Conservation (phyloP, 2,797 vertebrate species). For the Choloepus didactylus region DNA sequence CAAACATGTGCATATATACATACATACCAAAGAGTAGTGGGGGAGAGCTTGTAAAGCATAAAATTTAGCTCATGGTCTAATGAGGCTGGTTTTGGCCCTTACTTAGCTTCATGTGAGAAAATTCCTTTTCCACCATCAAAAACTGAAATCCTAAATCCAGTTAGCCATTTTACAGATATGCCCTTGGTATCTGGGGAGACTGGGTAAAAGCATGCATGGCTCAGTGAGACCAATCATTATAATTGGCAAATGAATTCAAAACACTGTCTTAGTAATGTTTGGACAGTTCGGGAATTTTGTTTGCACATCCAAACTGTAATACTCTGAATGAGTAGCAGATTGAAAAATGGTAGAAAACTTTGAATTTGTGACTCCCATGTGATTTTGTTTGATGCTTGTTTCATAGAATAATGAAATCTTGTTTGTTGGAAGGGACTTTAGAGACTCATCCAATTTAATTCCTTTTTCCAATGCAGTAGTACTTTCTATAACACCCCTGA, state of each 20-base stretch:
- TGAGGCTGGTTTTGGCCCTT: background rate
- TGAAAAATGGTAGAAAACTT: slow-evolving; percentile 50
- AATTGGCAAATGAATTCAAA: slow-evolving; percentile 56
- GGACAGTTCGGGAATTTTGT: slow-evolving; percentile 1
- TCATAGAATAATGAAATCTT: slow-evolving; percentile 59
- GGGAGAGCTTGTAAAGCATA: background rate
- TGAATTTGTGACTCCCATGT: slow-evolving; percentile 36
- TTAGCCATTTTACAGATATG: slow-evolving; percentile 5
- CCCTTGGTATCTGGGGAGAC: background rate
- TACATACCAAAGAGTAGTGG: background rate
- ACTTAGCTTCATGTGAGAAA: slow-evolving; percentile 15
- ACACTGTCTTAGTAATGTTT: background rate
- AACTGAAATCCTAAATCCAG: slow-evolving; percentile 33
- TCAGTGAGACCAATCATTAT: slow-evolving; percentile 51
- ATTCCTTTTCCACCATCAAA: background rate
- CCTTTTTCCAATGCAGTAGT: background rate
- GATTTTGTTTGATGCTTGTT: slow-evolving; percentile 36
- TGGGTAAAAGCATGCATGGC: background rate
- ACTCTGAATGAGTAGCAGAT: slow-evolving; percentile 13
- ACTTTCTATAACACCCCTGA: slow-evolving; percentile 12
- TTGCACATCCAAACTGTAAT: slow-evolving; percentile 8
- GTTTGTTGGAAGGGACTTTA: slow-evolving; percentile 40
- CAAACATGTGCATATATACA: background rate
- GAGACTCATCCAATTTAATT: slow-evolving; percentile 28
- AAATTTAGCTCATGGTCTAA: background rate